phyloP scores from a whole-genome alignment of 2,113 vertebrate species.

The Crypturellus undulatus region DNA sequence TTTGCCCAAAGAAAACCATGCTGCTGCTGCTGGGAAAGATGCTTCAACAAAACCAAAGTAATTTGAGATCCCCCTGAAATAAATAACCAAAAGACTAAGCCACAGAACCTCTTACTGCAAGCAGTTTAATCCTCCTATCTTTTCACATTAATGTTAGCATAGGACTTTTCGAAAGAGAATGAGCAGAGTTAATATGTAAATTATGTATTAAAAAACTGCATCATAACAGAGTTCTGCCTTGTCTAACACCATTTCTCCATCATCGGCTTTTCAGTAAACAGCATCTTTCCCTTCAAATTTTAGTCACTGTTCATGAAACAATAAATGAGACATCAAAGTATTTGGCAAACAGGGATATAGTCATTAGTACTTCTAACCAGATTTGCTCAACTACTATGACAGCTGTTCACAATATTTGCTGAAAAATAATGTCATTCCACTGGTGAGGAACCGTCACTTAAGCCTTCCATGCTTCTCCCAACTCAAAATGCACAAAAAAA shows the following conservation, averaged over 20 bases:
- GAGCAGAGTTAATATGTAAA: neutral
- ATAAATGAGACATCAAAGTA: neutral
- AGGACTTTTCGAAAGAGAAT: neutral
- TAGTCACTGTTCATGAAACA: neutral
- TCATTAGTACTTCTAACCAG: neutral
- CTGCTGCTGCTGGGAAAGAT: neutral
- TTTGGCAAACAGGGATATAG: neutral
- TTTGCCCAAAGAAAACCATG: neutral
- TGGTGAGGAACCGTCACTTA: neutral
- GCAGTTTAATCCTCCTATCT: neutral
- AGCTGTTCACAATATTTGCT: neutral
- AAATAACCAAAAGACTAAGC: neutral
- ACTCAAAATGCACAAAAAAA: too few species aligned
- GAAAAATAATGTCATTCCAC: neutral
- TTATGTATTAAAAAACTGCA: neutral
- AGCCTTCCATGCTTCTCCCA: neutral
- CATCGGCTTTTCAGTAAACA: neutral
- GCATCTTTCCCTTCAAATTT: neutral
- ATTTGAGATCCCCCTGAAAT: neutral
- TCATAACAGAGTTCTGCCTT: neutral
- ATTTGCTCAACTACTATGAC: neutral
- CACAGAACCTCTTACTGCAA: rapidly evolving
- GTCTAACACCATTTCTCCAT: neutral
- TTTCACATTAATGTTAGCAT: neutral
- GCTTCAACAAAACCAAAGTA: neutral